A percentile compares a stretch with the other conserved stretches of the same genome.
Conservation (phyloP, 2,797 vertebrate species). For the Chelon labrosus region DNA sequence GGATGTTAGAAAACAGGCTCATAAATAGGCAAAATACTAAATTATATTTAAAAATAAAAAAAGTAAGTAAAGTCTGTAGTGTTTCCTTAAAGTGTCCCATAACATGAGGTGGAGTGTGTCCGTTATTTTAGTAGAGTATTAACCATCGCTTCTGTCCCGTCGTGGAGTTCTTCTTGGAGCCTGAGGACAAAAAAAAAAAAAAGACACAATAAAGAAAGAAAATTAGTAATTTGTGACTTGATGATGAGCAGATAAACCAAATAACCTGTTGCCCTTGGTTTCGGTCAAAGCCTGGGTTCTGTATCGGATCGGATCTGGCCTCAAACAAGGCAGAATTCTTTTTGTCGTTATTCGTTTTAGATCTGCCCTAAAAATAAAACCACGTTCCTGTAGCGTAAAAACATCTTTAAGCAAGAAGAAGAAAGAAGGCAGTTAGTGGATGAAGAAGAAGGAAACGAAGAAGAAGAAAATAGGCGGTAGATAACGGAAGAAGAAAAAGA, state of each 20-base stretch:
- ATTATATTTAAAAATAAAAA: conserved; percentile 25
- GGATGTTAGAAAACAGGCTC: conserved; percentile 41
- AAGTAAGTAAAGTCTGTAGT: conserved; percentile 66
- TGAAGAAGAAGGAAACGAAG: too few relatives aligned
- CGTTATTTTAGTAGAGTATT: conserved; percentile 30
- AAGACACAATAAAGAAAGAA: not conserved
- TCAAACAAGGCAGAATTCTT: too few relatives aligned
- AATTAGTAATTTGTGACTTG: conserved; percentile 16
- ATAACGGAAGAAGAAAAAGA: too few relatives aligned
- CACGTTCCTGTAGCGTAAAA: too few relatives aligned
- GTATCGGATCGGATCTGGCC: too few relatives aligned
- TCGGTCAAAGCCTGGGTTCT: not conserved
- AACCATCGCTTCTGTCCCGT: conserved; percentile 35
- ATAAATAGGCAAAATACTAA: conserved; percentile 70
- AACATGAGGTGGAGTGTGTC: conserved; percentile 39
- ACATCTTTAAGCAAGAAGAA: too few relatives aligned
- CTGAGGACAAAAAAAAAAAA: conserved; percentile 33
- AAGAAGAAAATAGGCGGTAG: too few relatives aligned
- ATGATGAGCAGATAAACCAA: conserved; percentile 1
- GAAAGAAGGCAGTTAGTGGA: too few relatives aligned
- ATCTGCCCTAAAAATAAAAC: too few relatives aligned
- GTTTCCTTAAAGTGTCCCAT: conserved; percentile 69
- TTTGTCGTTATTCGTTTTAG: too few relatives aligned
- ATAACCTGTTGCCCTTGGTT: not conserved
- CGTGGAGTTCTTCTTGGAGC: conserved; percentile 19